Base-by-base conservation (phyloP, 2,113 vertebrate genomes). In the Anas platyrhynchos region DNA sequence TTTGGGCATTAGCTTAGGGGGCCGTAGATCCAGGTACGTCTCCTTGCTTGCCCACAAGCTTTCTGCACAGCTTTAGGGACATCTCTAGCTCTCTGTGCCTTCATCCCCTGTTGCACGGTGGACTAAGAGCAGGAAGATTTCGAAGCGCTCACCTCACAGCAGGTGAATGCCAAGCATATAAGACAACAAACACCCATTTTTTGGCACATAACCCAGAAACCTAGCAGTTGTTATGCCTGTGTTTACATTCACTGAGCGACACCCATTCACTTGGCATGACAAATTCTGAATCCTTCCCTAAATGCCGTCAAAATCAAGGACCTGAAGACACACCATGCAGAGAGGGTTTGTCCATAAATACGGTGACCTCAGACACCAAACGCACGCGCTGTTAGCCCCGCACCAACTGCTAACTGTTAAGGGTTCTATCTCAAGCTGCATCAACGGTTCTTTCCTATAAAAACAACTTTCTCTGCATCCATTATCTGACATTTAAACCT, bases 241-340 rank as follows among this genome's bases (percentile, higher is more conserved):
- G 23, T 71, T 89, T 59, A 80, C 11, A 4, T 17, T 16, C 38
- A 14, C 3, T 10, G 14, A 83, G 20, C 31, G 21, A 81, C 29
- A 46, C 7, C 15, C 0, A 0, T 32, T 71, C 58, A 46, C 17
- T 25, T 2, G 1, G 25, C 15, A 34, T 1, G 6, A 76, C 27
- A 85, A 55, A 79, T 50, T 71, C 36, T 5, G 0, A 86, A 59
- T 18, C 15, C 3, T 36, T 65, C 92, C 50, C 80, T 44, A 32
- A 95, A 94, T 18, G 16, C 7, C 16, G 0, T 11, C 34, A 94
- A 52, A 79, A 77, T 25, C 20, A 61, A 67, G 4, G 3, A 5
- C 21, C 15, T 65, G 15, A 59, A 81, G 26, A 67, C 87, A 63
- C 18, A 62, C 55, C 7, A 63, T 54, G 14, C 3, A 48, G 13